Base-by-base conservation (phyloP, 2,113 vertebrate species). In the Osmerus mordax region DNA sequence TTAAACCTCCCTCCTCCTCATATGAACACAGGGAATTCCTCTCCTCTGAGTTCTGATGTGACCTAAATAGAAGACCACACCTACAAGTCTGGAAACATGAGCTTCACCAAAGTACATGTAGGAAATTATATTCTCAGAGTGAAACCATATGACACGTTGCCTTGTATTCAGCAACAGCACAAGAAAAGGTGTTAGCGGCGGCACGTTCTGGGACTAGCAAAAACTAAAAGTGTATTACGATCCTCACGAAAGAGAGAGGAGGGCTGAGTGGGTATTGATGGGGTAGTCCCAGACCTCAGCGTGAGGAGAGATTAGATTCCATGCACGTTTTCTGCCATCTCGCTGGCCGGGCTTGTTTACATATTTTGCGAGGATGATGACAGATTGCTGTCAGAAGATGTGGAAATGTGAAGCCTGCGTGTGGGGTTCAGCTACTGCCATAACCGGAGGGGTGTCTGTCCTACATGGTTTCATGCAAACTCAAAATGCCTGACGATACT, bases 41-140 rank as follows among this genome's bases (percentile, higher is more conserved):
- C 86, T 85, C 81, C 52, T 82, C 71, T 76, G 76, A 86, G 84
- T 79, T 87, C 81, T 86, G 85, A 87, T 86, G 78, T 90, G 89
- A 90, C 88, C 88, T 78, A 89, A 87, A 90, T 90, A 88, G 83
- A 83, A 83, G 80, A 81, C 87, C 87, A 84, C 89, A 88, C 87
- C 89, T 86, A 89, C 80, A 3, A 77, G 77, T 86, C 83, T 85
- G 80, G 84, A 88, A 90, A 91, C 84, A 81, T 80, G 89, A 91
- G 88, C 88, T 87, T 86, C 82, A 76, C 81, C 82, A 81, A 75
- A 29, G 76, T 73, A 72, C 84, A 83, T 86, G 83, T 80, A 85
- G 84, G 73, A 89, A 86, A 88, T 83, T 86, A 79, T 88, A 86
- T 83, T 87, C 76, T 80, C 83, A 90, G 90, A 93, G 88, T 88